phyloP scores from a whole-genome alignment of 2,113 vertebrate species.

The Stictonetta naevosa region DNA sequence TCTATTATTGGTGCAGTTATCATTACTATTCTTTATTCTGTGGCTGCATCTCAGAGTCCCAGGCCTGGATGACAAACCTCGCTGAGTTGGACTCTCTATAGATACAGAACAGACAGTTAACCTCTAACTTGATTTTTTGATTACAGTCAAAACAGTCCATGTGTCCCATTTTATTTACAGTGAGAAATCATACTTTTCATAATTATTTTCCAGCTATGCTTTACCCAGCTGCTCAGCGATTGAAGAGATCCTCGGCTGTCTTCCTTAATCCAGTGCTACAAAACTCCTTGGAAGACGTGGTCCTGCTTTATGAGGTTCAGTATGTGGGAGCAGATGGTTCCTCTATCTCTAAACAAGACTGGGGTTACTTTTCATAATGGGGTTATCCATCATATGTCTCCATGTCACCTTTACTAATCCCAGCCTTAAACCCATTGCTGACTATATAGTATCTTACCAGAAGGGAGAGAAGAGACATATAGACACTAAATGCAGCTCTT shows the following conservation, averaged over 20 bases:
- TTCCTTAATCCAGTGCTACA: conserved; percentile 87
- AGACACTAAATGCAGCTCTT: neutral
- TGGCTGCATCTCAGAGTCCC: neutral
- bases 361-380: neutral
- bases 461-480: neutral
- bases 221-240: conserved; percentile 85
- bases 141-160: neutral
- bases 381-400: neutral
- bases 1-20: neutral
- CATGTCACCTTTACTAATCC: neutral
- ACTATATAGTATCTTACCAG: neutral
- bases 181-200: neutral
- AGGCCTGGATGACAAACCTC: neutral
- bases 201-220: conserved; percentile 75
- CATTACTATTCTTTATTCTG: neutral
- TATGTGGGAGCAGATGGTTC: neutral
- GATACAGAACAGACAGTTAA: neutral
- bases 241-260: conserved; percentile 80
- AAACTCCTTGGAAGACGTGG: conserved; percentile 84
- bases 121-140: neutral
- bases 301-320: conserved; percentile 91
- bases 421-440: neutral
- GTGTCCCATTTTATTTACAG: neutral
- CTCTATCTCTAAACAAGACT: neutral
- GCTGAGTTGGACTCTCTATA: neutral